A percentile compares a stretch with the other conserved stretches of the same genome.
Evolutionary conservation across 2,888 invertebrate species (phyloP).

Genomic region (Acrocyrtus sp.): DNA sequence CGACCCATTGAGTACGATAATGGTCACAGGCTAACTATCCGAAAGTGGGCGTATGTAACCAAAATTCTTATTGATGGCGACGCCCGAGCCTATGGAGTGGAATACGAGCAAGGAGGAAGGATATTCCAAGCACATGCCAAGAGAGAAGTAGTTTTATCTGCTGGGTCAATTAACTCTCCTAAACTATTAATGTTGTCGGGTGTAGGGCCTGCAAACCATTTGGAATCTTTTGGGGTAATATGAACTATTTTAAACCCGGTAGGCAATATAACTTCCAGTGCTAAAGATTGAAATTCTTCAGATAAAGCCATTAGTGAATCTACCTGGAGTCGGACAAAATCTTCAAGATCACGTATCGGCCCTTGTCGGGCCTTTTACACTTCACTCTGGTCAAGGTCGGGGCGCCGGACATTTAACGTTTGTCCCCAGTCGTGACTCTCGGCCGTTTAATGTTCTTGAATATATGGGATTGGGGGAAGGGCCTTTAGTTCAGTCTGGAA

Average conservation of each 20-base stretch:
- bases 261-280: background rate
- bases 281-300: background rate
- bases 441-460: slow-evolving; percentile 21
- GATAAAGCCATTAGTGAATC: slow-evolving; percentile 39
- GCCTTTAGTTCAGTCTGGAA: slow-evolving; percentile 21
- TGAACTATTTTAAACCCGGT: slow-evolving; percentile 5
- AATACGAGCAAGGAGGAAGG: slow-evolving; percentile 53
- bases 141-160: slow-evolving; percentile 60
- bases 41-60: slow-evolving; percentile 30
- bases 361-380: slow-evolving; percentile 50
- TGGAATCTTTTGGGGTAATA: slow-evolving; percentile 45
- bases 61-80: slow-evolving; percentile 5
- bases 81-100: slow-evolving; percentile 56
- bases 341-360: slow-evolving; percentile 52
- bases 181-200: slow-evolving; percentile 59
- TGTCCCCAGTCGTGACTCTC: slow-evolving; percentile 23
- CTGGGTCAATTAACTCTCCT: slow-evolving; percentile 55
- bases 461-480: slow-evolving; percentile 11
- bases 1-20: slow-evolving; percentile 11
- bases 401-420: slow-evolving; percentile 9
- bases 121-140: slow-evolving; percentile 46
- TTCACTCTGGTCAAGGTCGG: slow-evolving; percentile 29
- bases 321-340: slow-evolving; percentile 56
- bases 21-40: slow-evolving; percentile 6
- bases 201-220: slow-evolving; percentile 54